phyloP scores from a whole-genome alignment of 2,113 vertebrate genomes.

The Mus musculus region DNA sequence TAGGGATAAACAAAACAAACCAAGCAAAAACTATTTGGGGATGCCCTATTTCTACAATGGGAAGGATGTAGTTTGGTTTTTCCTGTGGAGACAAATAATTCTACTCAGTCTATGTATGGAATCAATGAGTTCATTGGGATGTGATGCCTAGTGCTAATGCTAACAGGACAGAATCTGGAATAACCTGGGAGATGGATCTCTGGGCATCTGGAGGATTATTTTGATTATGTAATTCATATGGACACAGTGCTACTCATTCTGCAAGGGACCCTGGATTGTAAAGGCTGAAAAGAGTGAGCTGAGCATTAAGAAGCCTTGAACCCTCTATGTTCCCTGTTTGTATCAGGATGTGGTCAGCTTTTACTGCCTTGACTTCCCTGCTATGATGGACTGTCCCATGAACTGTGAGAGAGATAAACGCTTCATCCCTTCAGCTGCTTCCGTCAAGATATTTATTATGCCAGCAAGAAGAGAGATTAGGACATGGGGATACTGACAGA shows the following conservation, averaged over 20 bases:
- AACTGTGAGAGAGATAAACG: too few species aligned
- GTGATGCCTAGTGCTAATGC: background rate
- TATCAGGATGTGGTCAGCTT: background rate
- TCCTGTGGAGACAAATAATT: background rate
- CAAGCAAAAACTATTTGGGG: slow-evolving; percentile 35
- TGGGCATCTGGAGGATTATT: background rate
- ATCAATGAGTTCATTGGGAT: background rate
- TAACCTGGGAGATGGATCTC: background rate
- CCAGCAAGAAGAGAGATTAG: background rate
- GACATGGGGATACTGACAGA: background rate
- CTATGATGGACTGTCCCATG: background rate
- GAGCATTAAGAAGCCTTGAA: too few species aligned
- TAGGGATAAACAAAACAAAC: background rate
- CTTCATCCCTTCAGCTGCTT: background rate
- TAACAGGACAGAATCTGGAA: too few species aligned
- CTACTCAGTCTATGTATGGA: background rate
- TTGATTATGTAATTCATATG: background rate
- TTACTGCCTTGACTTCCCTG: background rate
- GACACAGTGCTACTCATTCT: too few species aligned
- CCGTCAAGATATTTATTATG: background rate
- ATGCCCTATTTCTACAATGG: slow-evolving; percentile 1
- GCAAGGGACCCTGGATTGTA: background rate
- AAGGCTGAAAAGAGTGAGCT: background rate
- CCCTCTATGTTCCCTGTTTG: background rate
- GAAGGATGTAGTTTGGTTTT: background rate